Percentiles rank a stretch among this genome's conserved stretches.
phyloP scores from a whole-genome alignment of 2,888 invertebrate species.

The Ceriagrion tenellum region DNA sequence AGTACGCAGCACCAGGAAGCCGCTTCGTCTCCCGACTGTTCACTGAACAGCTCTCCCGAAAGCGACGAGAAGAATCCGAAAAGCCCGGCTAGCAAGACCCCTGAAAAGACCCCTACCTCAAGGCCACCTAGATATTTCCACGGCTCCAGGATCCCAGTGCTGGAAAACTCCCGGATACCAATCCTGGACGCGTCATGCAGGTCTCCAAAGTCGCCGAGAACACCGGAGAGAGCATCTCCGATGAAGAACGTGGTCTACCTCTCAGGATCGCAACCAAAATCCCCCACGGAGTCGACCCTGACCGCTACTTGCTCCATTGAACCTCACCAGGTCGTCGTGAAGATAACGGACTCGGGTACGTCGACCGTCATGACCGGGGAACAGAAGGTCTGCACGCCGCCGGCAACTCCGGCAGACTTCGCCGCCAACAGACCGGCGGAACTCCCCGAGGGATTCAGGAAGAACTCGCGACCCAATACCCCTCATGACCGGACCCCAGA shows the following conservation, averaged over 20 bases:
- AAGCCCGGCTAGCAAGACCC: slow-evolving; percentile 75
- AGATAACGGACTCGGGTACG: slow-evolving; percentile 48
- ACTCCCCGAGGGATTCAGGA: slow-evolving; percentile 38
- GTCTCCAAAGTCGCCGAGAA: not conserved
- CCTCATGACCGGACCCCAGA: slow-evolving; percentile 35
- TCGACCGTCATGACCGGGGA: slow-evolving; percentile 33
- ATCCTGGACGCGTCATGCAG: not conserved
- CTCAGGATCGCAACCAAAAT: not conserved
- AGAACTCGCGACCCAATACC: slow-evolving; percentile 52
- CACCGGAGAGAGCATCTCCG: slow-evolving; percentile 34
- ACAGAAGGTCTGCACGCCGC: not conserved
- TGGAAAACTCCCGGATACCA: slow-evolving; percentile 54
- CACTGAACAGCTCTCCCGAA: slow-evolving; percentile 42
- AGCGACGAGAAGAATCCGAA: slow-evolving; percentile 71
- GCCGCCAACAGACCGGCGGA: not conserved
- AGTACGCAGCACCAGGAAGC: not conserved
- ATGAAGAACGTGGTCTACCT: slow-evolving; percentile 36
- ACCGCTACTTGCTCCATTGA: not conserved
- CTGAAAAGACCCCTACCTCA: slow-evolving; percentile 75
- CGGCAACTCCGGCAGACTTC: not conserved
- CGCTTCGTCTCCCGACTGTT: not conserved
- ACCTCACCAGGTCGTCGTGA: slow-evolving; percentile 42
- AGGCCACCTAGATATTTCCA: slow-evolving; percentile 16
- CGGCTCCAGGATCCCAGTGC: slow-evolving; percentile 34
- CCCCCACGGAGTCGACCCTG: not conserved